phyloP scores from a whole-genome alignment of 2,888 invertebrate genomes.

The Drosophila leonis region DNA sequence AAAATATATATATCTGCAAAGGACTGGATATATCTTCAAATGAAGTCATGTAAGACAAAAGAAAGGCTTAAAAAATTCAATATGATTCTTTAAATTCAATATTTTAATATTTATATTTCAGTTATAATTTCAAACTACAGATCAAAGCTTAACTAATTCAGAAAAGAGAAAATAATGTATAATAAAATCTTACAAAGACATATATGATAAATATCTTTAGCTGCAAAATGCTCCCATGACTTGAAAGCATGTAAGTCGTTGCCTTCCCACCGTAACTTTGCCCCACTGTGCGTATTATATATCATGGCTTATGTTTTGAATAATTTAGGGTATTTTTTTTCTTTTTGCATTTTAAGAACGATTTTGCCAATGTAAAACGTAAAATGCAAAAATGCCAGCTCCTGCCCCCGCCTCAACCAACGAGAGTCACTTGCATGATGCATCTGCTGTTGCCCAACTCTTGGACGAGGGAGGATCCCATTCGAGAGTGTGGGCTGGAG shows the following conservation, averaged over 20 bases:
- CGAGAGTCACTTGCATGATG: constrained; percentile 52
- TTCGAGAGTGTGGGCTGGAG: constrained; percentile 18
- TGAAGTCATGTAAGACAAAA: too few species aligned
- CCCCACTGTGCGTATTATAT: constrained; percentile 25
- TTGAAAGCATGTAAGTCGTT: not conserved
- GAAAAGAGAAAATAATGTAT: not conserved
- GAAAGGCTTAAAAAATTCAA: not conserved
- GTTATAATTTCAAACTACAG: too few species aligned
- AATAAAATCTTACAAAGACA: not conserved
- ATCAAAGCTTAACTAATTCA: not conserved
- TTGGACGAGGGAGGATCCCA: not conserved
- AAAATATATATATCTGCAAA: too few species aligned
- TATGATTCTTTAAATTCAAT: not conserved
- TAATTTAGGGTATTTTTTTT: constrained; percentile 59
- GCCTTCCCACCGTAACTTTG: not conserved
- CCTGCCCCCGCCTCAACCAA: constrained; percentile 6
- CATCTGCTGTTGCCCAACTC: constrained; percentile 56
- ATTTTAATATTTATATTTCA: not conserved
- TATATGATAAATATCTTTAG: not conserved
- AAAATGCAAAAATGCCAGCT: constrained; percentile 65
- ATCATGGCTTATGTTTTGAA: constrained; percentile 73
- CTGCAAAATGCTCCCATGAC: not conserved
- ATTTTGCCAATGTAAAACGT: constrained; percentile 73
- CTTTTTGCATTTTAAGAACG: constrained; percentile 59
- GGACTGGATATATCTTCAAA: too few species aligned